These are phyloP conservation scores for Antedon mediterranea DNA, from an alignment of 53 echinoderm and acorn worm genomes.

Conservation along the genomic window DNA sequence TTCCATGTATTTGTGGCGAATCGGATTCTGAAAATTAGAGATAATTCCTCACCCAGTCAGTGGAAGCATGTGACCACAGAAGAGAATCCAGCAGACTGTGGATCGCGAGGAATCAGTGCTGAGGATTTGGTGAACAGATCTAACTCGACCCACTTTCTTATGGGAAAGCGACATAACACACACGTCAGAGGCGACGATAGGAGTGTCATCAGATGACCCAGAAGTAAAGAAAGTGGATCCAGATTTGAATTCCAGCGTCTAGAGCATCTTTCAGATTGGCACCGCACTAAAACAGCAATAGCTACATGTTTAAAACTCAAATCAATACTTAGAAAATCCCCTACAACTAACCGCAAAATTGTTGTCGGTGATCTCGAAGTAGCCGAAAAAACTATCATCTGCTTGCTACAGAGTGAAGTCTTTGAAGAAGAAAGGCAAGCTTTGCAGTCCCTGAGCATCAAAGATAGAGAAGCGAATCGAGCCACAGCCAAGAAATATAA, in stretches of 20 bases:
- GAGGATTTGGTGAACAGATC: conserved; percentile 1
- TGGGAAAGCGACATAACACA: neutral
- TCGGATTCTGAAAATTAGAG: conserved; percentile 25
- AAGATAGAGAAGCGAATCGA: no score
- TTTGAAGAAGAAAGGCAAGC: conserved; percentile 12
- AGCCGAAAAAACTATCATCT: conserved; percentile 12
- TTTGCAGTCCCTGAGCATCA: neutral
- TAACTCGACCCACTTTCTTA: conserved; percentile 13
- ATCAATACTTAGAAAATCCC: neutral
- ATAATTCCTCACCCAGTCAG: conserved; percentile 14
- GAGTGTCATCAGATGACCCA: neutral
- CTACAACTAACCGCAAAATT: no score
- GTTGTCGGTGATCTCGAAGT: conserved; percentile 7
- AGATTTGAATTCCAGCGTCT: conserved; percentile 7
- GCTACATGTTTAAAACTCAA: neutral
- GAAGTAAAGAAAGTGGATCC: neutral
- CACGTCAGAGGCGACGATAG: neutral
- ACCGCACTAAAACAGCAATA: conserved; percentile 6
- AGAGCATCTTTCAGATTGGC: conserved; percentile 1
- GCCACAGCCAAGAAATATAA: conserved; percentile 6
- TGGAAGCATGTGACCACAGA: conserved; percentile 20
- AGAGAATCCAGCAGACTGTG: neutral
- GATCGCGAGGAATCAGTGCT: neutral
- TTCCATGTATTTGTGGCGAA: conserved; percentile 57
- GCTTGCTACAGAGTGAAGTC: conserved; percentile 8